These are phyloP conservation scores for Dicrostonyx torquatus DNA, from an alignment of 2,797 vertebrate genomes.

Conservation along the genomic window DNA sequence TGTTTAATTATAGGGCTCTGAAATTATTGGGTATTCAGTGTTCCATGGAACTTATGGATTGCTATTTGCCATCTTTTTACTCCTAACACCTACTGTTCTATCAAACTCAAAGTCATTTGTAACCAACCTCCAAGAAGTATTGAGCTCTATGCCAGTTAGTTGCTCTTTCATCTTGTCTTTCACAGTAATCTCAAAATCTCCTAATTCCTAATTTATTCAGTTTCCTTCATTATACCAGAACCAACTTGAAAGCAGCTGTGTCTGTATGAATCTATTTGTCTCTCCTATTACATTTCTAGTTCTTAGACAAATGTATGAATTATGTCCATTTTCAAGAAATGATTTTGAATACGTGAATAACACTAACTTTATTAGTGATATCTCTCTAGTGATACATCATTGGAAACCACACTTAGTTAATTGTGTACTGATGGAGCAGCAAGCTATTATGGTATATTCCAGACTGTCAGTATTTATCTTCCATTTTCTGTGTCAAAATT, in stretches of 20 bases:
- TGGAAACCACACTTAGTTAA: neutral
- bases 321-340: neutral
- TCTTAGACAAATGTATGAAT: neutral
- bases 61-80: neutral
- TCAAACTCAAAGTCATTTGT: neutral
- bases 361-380: neutral
- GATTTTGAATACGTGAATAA: neutral
- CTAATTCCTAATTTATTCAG: neutral
- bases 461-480: slow-evolving; percentile 15
- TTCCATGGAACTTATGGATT: neutral
- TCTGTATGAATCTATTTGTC: neutral
- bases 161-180: neutral
- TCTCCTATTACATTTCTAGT: neutral
- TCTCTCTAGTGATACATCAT: neutral
- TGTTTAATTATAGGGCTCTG: neutral
- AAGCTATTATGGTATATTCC: neutral
- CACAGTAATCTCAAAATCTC: neutral
- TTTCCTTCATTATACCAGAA: neutral
- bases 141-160: neutral
- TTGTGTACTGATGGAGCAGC: neutral
- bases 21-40: neutral
- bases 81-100: neutral
- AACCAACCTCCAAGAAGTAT: neutral
- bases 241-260: neutral
- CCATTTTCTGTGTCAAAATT: neutral